Evolutionary conservation across 1,140 invertebrate species (phyloP), one percentile per base, ranked within the genome.

Genomic region (Micrasema longulum): DNA sequence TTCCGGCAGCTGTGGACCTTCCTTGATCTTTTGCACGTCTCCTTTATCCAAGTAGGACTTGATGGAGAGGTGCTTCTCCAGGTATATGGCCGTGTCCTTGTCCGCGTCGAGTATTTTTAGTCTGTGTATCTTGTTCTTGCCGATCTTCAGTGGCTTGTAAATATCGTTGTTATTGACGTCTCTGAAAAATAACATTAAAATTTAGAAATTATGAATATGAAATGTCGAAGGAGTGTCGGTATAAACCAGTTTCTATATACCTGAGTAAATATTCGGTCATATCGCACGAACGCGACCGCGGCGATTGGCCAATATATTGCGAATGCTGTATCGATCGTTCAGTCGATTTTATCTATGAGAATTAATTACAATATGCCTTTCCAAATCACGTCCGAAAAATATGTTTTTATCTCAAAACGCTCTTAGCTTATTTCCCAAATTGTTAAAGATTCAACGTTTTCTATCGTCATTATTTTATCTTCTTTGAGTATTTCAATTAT

Each of bases 11-110:
- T 66, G 57, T 4, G 69, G 55, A 12, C 57, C 78, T 7, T 73
- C 66, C 23, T 80, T 80, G 26, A 79, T 80, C 20, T 77, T 62
- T 69, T 84, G 83, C 1, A 79, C 82, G 76, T 87, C 83, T 22
- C 84, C 80, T 62, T 88, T 87, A 52, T 85, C 87, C 57, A 89
- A 77, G 76, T 89, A 88, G 53, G 87, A 88, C 76, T 89, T 89
- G 57, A 90, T 85, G 53, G 87, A 85, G 16, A 88, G 80, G 72
- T 88, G 89, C 73, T 88, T 86, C 68, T 85, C 83, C 23, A 89
- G 81, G 68, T 89, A 89, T 31, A 77, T 81, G 7, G 75, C 75
- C 22, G 75, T 76, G 4, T 84, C 80, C n/a, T 77, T 69, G 50
- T 82, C 79, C 18, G 80, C 81, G 10, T 82, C 74, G 73, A 82